Percentiles rank a stretch among this genome's conserved stretches.
phyloP scores from a whole-genome alignment of 2,797 vertebrate genomes.

The Pterois miles region DNA sequence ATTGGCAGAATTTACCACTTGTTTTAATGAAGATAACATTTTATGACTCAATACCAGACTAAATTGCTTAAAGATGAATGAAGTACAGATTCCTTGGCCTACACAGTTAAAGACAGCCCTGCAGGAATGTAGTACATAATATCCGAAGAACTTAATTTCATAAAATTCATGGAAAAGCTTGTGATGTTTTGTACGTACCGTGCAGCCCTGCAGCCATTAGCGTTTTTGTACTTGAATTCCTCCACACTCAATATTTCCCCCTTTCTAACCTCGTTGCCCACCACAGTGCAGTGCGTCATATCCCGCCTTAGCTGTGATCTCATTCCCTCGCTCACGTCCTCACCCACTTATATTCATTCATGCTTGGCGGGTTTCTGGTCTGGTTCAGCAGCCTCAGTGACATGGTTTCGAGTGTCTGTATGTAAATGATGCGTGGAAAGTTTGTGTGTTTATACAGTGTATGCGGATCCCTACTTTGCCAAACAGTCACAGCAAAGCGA shows the following conservation, averaged over 20 bases:
- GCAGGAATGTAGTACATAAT: not conserved
- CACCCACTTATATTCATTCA: conserved; percentile 28
- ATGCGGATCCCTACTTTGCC: conserved; percentile 5
- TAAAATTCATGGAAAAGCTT: not conserved
- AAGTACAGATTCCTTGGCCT: not conserved
- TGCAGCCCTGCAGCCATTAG: conserved; percentile 41
- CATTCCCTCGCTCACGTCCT: conserved; percentile 23
- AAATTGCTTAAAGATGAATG: conserved; percentile 11
- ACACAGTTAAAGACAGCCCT: not conserved
- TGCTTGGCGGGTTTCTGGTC: conserved; percentile 41
- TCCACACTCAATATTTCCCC: conserved; percentile 18
- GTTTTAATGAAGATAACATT: not conserved
- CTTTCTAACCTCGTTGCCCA: conserved; percentile 17
- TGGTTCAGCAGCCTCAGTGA: conserved; percentile 26
- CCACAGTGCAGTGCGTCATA: conserved; percentile 12
- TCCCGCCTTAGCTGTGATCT: conserved; percentile 44
- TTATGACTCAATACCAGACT: conserved; percentile 9
- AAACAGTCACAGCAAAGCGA: not conserved
- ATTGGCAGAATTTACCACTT: conserved; percentile 2
- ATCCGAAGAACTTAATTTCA: not conserved
- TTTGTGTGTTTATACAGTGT: conserved; percentile 8
- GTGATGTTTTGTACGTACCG: conserved; percentile 5
- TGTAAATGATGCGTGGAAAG: not conserved
- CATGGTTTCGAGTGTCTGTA: not conserved
- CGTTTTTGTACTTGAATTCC: conserved; percentile 28